Evolutionary conservation across 1,140 invertebrate species (phyloP).

Genomic region (Dreissena rostriformis): DNA sequence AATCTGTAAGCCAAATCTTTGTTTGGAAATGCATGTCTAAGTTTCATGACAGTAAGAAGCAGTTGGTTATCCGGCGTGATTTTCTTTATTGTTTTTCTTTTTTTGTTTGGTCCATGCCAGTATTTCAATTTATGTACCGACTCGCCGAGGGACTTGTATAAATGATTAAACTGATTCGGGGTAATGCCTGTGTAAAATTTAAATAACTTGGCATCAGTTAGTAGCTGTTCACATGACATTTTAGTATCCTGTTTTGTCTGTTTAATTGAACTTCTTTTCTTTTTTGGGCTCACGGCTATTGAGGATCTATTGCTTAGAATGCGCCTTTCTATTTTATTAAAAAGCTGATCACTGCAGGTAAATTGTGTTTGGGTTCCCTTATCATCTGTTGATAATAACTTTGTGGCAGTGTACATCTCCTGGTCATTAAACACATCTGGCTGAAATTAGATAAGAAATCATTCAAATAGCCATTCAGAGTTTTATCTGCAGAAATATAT

Average conservation of each 20-base stretch:
- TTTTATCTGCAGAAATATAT: background rate
- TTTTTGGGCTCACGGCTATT: no score
- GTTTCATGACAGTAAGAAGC: constrained; percentile 25
- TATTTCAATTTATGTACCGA: constrained; percentile 21
- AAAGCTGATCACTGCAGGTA: constrained; percentile 26
- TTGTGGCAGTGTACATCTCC: background rate
- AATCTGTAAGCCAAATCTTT: constrained; percentile 25
- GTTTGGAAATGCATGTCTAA: constrained; percentile 34
- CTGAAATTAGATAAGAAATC: background rate
- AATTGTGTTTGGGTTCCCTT: constrained; percentile 31
- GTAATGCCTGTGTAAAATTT: constrained; percentile 38
- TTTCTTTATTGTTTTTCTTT: constrained; percentile 15
- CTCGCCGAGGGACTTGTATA: constrained; percentile 12
- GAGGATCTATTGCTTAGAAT: background rate
- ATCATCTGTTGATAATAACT: background rate
- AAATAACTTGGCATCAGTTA: constrained; percentile 18
- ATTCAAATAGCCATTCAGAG: background rate
- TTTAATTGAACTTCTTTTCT: background rate
- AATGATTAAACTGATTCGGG: constrained; percentile 23
- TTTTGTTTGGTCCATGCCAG: constrained; percentile 1
- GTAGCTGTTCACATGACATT: constrained; percentile 2
- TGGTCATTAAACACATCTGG: background rate
- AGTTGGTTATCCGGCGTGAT: constrained; percentile 25
- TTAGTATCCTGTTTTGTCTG: background rate
- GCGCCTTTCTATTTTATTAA: constrained; percentile 36